phyloP scores from a whole-genome alignment of 2,888 invertebrate genomes.

The Dorcus hopei region DNA sequence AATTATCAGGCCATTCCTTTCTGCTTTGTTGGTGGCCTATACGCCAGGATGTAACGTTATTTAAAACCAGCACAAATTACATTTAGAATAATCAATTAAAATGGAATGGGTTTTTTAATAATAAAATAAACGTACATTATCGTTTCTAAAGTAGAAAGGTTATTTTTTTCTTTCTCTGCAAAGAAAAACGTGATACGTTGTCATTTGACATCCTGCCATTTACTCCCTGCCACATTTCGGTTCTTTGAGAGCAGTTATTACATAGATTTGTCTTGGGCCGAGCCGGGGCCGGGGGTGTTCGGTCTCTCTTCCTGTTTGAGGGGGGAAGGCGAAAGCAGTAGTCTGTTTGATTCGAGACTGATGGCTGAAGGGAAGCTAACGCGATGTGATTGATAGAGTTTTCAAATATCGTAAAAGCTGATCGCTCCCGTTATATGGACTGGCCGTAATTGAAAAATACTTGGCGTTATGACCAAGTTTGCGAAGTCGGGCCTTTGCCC shows the following conservation, averaged over 20 bases:
- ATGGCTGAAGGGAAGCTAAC: slow-evolving; percentile 34
- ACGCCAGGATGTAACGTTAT: too few species aligned
- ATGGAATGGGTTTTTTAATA: too few species aligned
- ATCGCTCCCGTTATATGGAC: slow-evolving; percentile 21
- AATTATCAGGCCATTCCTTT: too few species aligned
- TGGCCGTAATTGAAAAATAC: slow-evolving; percentile 1
- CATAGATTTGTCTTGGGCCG: slow-evolving; percentile 40
- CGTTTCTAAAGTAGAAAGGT: too few species aligned
- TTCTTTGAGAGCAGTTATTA: slow-evolving; percentile 40
- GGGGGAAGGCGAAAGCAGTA: slow-evolving; percentile 12
- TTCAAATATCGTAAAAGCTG: slow-evolving; percentile 39
- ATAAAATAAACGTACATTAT: too few species aligned
- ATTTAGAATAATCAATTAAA: too few species aligned
- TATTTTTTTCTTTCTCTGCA: too few species aligned
- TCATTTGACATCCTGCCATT: background rate
- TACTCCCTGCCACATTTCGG: slow-evolving; percentile 30
- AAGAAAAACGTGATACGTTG: background rate
- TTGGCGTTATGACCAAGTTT: background rate
- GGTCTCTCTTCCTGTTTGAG: too few species aligned
- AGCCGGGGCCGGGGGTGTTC: slow-evolving; percentile 16
- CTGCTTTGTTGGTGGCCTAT: too few species aligned
- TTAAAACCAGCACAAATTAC: too few species aligned
- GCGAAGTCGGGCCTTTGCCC: background rate
- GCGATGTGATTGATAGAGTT: slow-evolving; percentile 43
- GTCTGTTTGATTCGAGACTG: slow-evolving; percentile 37